Evolutionary conservation across 2,888 invertebrate species (phyloP).

Genomic region (Lasioglossum lativentre): DNA sequence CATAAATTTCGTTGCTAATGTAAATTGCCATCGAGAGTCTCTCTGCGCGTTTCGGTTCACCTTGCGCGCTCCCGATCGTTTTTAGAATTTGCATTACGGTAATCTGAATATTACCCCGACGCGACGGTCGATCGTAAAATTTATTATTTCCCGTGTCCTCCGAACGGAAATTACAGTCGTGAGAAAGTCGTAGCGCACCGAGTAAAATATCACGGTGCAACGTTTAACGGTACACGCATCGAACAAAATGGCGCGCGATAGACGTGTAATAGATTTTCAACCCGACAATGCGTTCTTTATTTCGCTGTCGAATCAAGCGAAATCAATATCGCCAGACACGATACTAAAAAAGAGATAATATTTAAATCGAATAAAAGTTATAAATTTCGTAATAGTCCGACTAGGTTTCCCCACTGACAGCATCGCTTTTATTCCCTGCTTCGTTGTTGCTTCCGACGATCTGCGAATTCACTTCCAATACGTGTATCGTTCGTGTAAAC

Average conservation of each 20-base stretch:
- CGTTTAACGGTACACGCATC: slow-evolving; percentile 33
- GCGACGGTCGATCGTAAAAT: slow-evolving; percentile 29
- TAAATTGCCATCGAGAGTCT: slow-evolving; percentile 15
- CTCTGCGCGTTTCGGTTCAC: neutral
- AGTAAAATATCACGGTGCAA: slow-evolving; percentile 29
- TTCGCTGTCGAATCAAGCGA: slow-evolving; percentile 13
- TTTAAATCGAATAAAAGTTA: neutral
- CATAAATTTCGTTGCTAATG: slow-evolving; percentile 24
- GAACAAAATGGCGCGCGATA: slow-evolving; percentile 36
- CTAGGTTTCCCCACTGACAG: neutral
- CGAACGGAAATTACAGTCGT: slow-evolving; percentile 45
- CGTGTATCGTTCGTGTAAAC: neutral
- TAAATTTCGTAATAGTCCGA: neutral
- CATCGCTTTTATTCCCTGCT: neutral
- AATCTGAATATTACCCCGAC: slow-evolving; percentile 45
- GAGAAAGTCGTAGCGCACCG: slow-evolving; percentile 24
- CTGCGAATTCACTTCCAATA: neutral
- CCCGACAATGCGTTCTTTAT: slow-evolving; percentile 43
- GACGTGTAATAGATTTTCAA: slow-evolving; percentile 41
- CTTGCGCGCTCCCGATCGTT: slow-evolving; percentile 7
- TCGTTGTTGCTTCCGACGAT: neutral
- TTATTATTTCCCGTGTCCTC: slow-evolving; percentile 46
- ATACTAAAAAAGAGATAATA: neutral
- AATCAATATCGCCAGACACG: slow-evolving; percentile 21
- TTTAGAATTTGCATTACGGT: slow-evolving; percentile 13